Percentiles rank a stretch among this genome's conserved stretches.
These are phyloP conservation scores for Priapulus caudatus DNA, from an alignment of 2,888 invertebrate species.

Conservation along the genomic window DNA sequence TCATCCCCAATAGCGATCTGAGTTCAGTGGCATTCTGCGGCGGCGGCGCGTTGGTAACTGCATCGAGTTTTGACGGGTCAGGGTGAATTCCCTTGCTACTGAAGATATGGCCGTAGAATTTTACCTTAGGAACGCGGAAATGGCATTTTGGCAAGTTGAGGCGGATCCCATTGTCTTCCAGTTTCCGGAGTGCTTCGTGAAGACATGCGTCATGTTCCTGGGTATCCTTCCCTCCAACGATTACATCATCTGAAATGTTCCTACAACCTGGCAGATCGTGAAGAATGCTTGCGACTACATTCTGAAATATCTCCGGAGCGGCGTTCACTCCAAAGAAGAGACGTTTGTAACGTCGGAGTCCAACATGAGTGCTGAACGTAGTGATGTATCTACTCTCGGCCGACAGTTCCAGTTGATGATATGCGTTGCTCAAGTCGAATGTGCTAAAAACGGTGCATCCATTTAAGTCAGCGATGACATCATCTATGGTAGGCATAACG, in stretches of 20 bases:
- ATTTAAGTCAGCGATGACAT: conserved; percentile 9
- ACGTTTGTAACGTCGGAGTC: no score
- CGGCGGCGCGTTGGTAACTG: conserved; percentile 6
- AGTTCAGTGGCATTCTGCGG: conserved; percentile 12
- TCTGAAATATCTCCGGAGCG: no score
- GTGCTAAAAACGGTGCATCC: conserved; percentile 23
- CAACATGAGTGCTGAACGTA: no score
- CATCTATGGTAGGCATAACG: no score
- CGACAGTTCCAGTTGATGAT: no score
- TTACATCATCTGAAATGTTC: conserved; percentile 37
- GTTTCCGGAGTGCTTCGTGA: conserved; percentile 20
- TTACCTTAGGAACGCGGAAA: conserved; percentile 16
- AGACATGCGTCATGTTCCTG: conserved; percentile 29
- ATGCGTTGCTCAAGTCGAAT: conserved; percentile 32
- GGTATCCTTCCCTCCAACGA: conserved; percentile 27
- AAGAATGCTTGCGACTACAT: conserved; percentile 33
- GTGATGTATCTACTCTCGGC: conserved; percentile 34
- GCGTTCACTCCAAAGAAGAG: no score
- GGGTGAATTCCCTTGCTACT: conserved; percentile 9
- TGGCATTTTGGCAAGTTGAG: conserved; percentile 29
- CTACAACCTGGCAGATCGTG: conserved; percentile 29
- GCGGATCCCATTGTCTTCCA: conserved; percentile 19
- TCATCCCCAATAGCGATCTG: no score
- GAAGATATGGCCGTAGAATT: conserved; percentile 13
- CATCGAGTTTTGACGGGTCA: conserved; percentile 11